Evolutionary conservation across 2,113 vertebrate genomes (phyloP).

Genomic region (Callaeas wilsoni): DNA sequence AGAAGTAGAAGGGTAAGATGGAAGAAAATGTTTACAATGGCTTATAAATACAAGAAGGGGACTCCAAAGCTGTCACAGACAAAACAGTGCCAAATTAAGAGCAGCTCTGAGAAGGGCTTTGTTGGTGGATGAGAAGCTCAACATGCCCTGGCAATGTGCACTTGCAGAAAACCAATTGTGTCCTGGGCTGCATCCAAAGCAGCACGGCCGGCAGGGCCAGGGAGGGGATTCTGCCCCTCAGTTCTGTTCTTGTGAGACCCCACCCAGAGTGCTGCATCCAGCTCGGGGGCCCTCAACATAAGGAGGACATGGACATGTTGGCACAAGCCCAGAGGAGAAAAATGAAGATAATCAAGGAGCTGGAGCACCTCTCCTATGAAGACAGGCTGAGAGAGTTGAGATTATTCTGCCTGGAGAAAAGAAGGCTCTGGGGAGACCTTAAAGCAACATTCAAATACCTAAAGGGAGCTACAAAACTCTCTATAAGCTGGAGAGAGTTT

Average conservation of each 20-base stretch:
- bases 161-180: not conserved
- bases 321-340: not conserved
- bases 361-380: not conserved
- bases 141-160: not conserved
- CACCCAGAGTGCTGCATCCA: not conserved
- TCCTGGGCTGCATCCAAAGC: not conserved
- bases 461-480: not conserved
- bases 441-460: not conserved
- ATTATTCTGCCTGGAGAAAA: not conserved
- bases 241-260: not conserved
- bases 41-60: not conserved
- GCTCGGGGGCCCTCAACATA: not conserved
- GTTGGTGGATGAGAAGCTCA: not conserved
- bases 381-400: not conserved
- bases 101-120: not conserved
- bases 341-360: not conserved
- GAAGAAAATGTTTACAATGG: not conserved
- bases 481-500: not conserved
- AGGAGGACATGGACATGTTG: not conserved
- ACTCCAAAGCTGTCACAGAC: not conserved
- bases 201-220: fast-evolving
- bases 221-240: not conserved
- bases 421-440: not conserved
- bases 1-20: not conserved
- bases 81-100: not conserved